These are phyloP conservation scores for Spilarctia lutea DNA, from an alignment of 2,888 invertebrate genomes.

Conservation along the genomic window DNA sequence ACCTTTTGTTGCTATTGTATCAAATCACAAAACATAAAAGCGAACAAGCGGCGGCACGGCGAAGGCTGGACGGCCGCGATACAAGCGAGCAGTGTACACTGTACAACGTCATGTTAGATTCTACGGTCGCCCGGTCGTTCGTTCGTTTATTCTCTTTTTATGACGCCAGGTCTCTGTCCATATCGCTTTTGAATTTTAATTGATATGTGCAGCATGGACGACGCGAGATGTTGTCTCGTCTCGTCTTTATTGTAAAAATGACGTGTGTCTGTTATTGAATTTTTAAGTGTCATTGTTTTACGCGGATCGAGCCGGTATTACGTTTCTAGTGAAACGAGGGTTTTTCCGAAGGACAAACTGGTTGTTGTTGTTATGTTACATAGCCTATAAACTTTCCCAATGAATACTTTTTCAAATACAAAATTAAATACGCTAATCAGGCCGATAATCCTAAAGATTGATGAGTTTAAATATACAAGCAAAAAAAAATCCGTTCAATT, in stretches of 20 bases:
- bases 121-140: background rate
- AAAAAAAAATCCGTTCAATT: no score
- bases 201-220: background rate
- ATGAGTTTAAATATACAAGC: no score
- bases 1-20: slow-evolving; percentile 5
- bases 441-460: no score
- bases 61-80: background rate
- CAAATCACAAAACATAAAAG: background rate
- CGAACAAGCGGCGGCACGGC: background rate
- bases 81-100: background rate
- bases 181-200: background rate
- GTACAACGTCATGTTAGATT: background rate
- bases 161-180: background rate
- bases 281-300: background rate
- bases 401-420: no score
- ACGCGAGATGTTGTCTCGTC: background rate
- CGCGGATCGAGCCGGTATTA: background rate
- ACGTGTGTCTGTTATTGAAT: background rate
- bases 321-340: background rate
- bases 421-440: no score
- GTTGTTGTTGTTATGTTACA: no score
- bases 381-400: no score
- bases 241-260: background rate
- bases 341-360: no score
- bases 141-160: background rate